Conservation (phyloP, 1,140 invertebrate species). For the Penaeus indicus region DNA sequence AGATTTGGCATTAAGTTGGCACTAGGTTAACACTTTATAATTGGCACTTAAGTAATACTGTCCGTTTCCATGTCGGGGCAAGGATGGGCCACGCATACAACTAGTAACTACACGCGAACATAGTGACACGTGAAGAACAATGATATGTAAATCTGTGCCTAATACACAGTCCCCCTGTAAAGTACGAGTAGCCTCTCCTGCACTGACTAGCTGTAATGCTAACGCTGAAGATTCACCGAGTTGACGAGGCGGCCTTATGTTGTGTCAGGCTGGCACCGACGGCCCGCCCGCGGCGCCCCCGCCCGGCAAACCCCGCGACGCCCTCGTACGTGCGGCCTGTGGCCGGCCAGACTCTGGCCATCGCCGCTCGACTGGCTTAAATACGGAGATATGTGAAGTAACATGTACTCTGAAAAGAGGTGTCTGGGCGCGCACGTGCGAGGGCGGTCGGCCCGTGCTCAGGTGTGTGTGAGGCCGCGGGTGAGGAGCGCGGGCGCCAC, state of each 20-base stretch:
- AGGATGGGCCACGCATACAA: conserved; percentile 42
- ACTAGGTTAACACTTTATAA: conserved; percentile 56
- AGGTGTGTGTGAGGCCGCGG: conserved; percentile 29
- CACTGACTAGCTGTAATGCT: conserved; percentile 53
- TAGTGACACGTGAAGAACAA: conserved; percentile 59
- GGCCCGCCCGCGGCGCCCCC: neutral
- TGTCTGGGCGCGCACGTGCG: conserved; percentile 28
- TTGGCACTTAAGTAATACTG: conserved; percentile 63
- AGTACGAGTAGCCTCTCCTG: conserved; percentile 41
- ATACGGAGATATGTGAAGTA: too few relatives aligned
- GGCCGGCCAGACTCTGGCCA: too few relatives aligned
- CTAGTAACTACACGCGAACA: conserved; percentile 58
- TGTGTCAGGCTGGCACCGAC: conserved; percentile 32
- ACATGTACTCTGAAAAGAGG: neutral
- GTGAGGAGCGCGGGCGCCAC: conserved; percentile 9
- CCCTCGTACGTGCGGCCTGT: too few relatives aligned
- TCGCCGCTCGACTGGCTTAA: too few relatives aligned
- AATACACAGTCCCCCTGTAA: conserved; percentile 53
- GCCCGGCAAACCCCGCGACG: neutral
- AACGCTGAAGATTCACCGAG: conserved; percentile 53
- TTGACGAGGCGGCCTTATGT: conserved; percentile 37
- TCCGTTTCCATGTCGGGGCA: conserved; percentile 40
- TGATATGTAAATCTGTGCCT: conserved; percentile 58
- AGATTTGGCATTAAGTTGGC: conserved; percentile 59
- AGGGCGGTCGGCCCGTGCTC: conserved; percentile 33